Evolutionary conservation across 2,797 vertebrate species (phyloP), one percentile per base, ranked within the genome.

Genomic region (Microtus obscurus): DNA sequence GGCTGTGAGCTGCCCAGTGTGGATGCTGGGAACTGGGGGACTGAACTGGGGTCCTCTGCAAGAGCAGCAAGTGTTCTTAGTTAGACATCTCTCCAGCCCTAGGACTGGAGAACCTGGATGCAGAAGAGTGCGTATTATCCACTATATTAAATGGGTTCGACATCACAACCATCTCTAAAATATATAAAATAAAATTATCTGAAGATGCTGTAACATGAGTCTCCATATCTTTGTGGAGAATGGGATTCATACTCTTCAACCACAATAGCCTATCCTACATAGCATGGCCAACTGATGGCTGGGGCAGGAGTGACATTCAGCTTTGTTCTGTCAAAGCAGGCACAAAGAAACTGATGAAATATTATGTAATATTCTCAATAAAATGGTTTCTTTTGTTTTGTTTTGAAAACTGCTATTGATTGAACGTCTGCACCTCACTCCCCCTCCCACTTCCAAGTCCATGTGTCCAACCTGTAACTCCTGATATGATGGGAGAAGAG

Each of bases 271-370:
- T 13, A 53, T n/a, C 9, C 56, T 74, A 78, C 31, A 43, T 40
- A 63, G n/a, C 45, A 63, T 11, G 78, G 83, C n/a, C 37, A 40
- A 79, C 14, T 53, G 40, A 89, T 87, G 4, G 2, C 34, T 89
- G 73, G 59, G 31, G 67, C 43, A 83, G 21, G 73, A 48, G 40
- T 8, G 31, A 83, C 37, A 76, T 56, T 94, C 12, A 89, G 17
- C n/a, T 88, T 59, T 90, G 59, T 34, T 65, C 31, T 45, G 9
- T 82, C 87, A 87, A 74, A 27, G 1, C 34, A 87, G 79, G 48
- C 37, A 63, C 67, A 94, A 95, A 87, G 82, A 80, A 14, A 91
- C 74, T 71, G 48, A 83, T 93, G 12, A 97, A 86, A 82, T 31
- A 82, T 19, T 83, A 87, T 89, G 53, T 40, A 71, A 17, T 34